Evolutionary conservation across 2,888 invertebrate genomes (phyloP), one percentile per base, ranked within the genome.

Genomic region (Clanis bilineata): DNA sequence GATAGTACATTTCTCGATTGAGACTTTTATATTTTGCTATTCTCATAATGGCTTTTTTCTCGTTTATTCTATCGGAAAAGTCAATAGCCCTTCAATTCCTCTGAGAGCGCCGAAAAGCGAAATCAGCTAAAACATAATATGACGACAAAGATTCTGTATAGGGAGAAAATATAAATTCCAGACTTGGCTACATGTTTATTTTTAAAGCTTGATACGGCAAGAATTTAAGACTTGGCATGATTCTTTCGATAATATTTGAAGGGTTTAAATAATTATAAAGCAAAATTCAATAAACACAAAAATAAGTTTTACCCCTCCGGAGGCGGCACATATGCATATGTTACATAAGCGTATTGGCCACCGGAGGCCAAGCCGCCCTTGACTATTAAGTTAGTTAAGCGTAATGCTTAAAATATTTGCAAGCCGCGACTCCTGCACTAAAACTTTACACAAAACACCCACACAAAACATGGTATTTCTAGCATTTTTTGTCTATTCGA

Each of bases 91-190:
- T 18, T 28, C 9, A 51, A 51, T 32, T 32, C 28, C 15, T 28
- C 4, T 18, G 28, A 51, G 9, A 18, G 51, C 18, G 10, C 15
- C 9, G 25, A 47, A 18, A 5, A 32, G 47, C 51, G 10, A 28
- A 51, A 51, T 32, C 18, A 10, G 10, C 22, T 67, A 67, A 67
- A 67, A 70, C 39, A 9, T 39, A 36, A 36, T 36, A 36, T 36
- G 12, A 36, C n/a, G 25, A 25, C 6, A 25, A 36, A 1, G 12
- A 36, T 36, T 1, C 9, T 9, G 5, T 2, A 7, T 32, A 36
- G 2, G 12, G 36, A 36, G 9, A 36, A 36, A 36, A 36, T 36
- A 36, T 12, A 36, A 10, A 36, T 36, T 36, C 36, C 1, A 9
- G 36, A 1, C 10, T 36, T 36, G 9, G 36, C 12, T 36, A 1